These are phyloP conservation scores for Erpobdella octoculata DNA, from an alignment of 2,888 invertebrate genomes.

Conservation along the genomic window DNA sequence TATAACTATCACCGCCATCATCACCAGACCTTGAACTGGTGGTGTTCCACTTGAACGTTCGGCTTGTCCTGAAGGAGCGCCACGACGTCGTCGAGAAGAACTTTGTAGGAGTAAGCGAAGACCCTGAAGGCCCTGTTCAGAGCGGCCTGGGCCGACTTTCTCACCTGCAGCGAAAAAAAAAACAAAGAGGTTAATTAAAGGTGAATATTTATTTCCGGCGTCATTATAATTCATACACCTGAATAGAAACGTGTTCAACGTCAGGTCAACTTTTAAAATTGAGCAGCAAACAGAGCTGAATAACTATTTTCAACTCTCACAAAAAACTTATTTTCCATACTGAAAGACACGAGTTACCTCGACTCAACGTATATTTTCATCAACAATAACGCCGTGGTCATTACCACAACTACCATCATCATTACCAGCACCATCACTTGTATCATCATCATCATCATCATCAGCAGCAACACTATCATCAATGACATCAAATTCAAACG, in stretches of 20 bases:
- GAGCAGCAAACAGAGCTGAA: too few relatives aligned
- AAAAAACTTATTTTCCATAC: too few relatives aligned
- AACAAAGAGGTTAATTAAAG: background rate
- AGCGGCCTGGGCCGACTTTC: slow-evolving; percentile 63
- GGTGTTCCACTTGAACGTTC: slow-evolving; percentile 57
- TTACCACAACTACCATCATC: background rate
- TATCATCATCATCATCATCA: background rate
- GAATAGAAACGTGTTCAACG: too few relatives aligned
- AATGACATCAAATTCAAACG: background rate
- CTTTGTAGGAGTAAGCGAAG: slow-evolving; percentile 65
- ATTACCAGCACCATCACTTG: background rate
- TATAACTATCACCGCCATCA: background rate
- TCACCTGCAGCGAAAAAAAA: slow-evolving; percentile 54
- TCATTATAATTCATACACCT: too few relatives aligned
- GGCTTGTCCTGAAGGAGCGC: slow-evolving; percentile 56
- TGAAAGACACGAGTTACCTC: background rate
- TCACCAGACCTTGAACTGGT: slow-evolving; percentile 60
- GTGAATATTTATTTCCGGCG: too few relatives aligned
- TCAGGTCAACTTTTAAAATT: too few relatives aligned
- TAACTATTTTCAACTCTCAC: too few relatives aligned
- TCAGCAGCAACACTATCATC: background rate
- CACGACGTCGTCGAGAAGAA: slow-evolving; percentile 63
- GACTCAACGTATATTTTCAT: background rate
- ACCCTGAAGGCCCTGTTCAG: slow-evolving; percentile 61
- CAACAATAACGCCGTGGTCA: background rate